A percentile compares a stretch with the other conserved stretches of the same genome.
Conservation (phyloP, 2,888 invertebrate species). For the Eupelmus urozonus region DNA sequence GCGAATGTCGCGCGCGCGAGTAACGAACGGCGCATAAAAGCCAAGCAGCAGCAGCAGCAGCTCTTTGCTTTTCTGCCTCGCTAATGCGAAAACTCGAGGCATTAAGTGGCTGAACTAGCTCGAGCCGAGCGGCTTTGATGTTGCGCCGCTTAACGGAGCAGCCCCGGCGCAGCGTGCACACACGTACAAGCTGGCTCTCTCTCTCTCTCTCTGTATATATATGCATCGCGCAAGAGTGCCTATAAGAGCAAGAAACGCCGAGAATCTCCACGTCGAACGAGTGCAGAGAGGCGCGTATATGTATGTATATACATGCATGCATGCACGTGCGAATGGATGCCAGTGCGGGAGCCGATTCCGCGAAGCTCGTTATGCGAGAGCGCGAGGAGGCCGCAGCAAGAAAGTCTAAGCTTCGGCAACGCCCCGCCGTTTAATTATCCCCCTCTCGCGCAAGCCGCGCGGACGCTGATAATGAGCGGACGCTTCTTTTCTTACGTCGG, state of each 20-base stretch:
- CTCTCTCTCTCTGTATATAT: constrained; percentile 5
- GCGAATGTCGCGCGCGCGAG: constrained; percentile 30
- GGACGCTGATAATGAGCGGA: constrained; percentile 64
- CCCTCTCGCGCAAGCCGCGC: too few relatives aligned
- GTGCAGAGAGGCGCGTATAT: too few relatives aligned
- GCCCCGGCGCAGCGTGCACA: constrained; percentile 13
- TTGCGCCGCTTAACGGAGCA: constrained; percentile 66
- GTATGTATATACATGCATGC: constrained; percentile 38
- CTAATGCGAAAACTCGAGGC: constrained; percentile 76
- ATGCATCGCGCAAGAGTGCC: not conserved
- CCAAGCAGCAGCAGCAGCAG: constrained; percentile 18
- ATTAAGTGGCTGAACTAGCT: constrained; percentile 77
- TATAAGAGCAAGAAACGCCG: constrained; percentile 49
- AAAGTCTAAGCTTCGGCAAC: constrained; percentile 65
- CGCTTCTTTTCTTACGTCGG: constrained; percentile 32
- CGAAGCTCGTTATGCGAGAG: not conserved
- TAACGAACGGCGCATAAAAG: constrained; percentile 26
- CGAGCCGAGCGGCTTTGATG: constrained; percentile 74
- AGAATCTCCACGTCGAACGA: too few relatives aligned
- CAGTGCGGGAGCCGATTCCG: constrained; percentile 9
- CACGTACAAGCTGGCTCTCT: constrained; percentile 42
- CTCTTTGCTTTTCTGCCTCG: constrained; percentile 65
- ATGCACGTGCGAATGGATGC: constrained; percentile 60
- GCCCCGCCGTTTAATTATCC: constrained; percentile 69
- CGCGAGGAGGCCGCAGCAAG: too few relatives aligned